Conservation (phyloP, 2,113 vertebrate genomes). For the Pteruthius melanotis region DNA sequence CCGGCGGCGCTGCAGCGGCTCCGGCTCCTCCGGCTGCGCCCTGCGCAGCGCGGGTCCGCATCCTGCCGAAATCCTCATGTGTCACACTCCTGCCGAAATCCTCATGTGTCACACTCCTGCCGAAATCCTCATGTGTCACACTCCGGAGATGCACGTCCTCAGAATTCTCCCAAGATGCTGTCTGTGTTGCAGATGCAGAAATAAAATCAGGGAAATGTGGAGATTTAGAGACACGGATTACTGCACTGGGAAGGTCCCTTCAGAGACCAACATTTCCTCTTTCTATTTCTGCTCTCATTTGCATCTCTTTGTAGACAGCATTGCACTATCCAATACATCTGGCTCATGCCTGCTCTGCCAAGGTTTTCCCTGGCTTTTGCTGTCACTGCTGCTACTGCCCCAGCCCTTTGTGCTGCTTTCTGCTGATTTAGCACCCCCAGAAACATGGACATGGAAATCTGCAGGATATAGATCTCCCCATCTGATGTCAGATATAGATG, state of each 20-base stretch:
- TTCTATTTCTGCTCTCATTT: background rate
- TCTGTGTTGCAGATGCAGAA: background rate
- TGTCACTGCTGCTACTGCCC: background rate
- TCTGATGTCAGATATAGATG: background rate
- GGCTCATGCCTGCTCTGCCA: background rate
- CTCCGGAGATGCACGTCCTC: rapidly evolving
- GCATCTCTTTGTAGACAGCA: background rate
- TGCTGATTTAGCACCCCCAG: background rate
- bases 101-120: no score
- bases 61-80: no score
- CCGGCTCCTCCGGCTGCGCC: rapidly evolving
- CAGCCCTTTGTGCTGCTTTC: background rate
- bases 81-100: no score
- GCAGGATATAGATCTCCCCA: background rate
- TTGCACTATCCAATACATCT: background rate
- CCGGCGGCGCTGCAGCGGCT: background rate
- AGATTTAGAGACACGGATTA: background rate
- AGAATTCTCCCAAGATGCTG: rapidly evolving
- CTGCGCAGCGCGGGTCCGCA: no score
- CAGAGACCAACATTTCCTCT: background rate
- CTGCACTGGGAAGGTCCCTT: background rate
- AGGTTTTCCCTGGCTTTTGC: background rate
- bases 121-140: no score
- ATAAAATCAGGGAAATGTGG: background rate
- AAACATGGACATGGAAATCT: background rate